Evolutionary conservation across 2,888 invertebrate genomes (phyloP), one percentile per base, ranked within the genome.

Genomic region (Therioaphis trifolii): DNA sequence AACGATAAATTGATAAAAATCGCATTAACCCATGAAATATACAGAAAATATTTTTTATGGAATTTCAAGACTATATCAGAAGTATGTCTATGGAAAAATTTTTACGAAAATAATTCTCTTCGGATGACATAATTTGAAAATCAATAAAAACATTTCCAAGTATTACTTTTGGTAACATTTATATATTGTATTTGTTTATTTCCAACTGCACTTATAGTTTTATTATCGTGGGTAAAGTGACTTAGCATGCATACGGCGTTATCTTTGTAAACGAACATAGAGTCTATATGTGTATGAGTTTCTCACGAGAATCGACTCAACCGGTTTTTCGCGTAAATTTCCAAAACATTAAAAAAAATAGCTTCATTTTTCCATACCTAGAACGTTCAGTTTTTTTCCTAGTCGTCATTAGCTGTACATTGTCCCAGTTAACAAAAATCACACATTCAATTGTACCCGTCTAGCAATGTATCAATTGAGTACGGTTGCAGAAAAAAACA

Each of bases 291-390:
- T 35, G 35, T 35, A 35, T 35, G 21, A 55, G 68, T 69, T 79
- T 79, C 78, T 79, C 78, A 79, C 43, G 55, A 79, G 78, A 78
- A 55, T 79, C 69, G 27, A 79, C 24, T 27, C 40, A 43, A 79
- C 78, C 78, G 78, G 78, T 79, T 79, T 79, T 78, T 69, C 40
- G 78, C 55, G 78, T 79, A 40, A 79, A 79, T 79, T 79, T 78
- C 77, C 77, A 52, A 78, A 76, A 76, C 40, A 61, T 61, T n/a
- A 27, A 27, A 43, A 61, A 55, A 76, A 49, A 79, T 68, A 78
- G 24, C 24, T 58, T 58, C 52, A 55, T 78, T 43, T 69, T 43
- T 79, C 43, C 58, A 55, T 77, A 35, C 49, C 66, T 66, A 78
- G 66, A 78, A 66, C 35, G 24, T 52, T 52, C 24, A 66, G 7